Base-by-base conservation (phyloP, 1,140 invertebrate genomes). In the Nixonia krombeini region DNA sequence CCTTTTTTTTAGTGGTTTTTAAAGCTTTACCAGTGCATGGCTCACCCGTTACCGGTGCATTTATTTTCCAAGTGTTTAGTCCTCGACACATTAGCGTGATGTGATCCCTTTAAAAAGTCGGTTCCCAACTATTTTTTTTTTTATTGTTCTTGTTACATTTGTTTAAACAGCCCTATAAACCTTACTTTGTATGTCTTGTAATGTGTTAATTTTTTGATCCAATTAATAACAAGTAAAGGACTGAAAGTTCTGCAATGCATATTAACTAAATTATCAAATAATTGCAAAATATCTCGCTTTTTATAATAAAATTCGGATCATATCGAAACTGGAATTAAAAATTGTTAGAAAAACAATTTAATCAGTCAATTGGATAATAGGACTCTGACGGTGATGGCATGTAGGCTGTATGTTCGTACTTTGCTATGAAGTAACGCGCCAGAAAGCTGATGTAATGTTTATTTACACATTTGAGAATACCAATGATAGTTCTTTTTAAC, bases 341-440 rank as follows among this genome's bases (percentile, higher is more conserved):
- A 74, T 77, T 82, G 82, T 84, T 84, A 84, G 82, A 84, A 84
- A 84, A 84, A 84, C 82, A 84, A 84, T 84, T 84, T 82, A 81
- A 66, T 47, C 29, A 44, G 51, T 63, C 38, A 33, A 56, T 72
- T 69, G 9, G 9, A 35, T 35, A 52, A 68, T 58, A 56, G 61
- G 49, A 21, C 45, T 38, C 52, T 33, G 17, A 58, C 55, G 35
- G 66, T 77, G 78, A 65, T 76, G 79, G 78, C 78, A 62, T 52
- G 68, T 70, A 71, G 71, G 41, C 55, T 72, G 53, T 72, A 61
- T 72, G 55, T 63, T 42, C 50, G 35, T 71, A 58, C 51, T 62
- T 72, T 56, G 49, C 65, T 73, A 57, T 53, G 44, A 1, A 69
- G 55, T 69, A 61, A 58, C 53, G 49, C 18, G 35, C 51, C 70